Conservation (phyloP, 2,113 vertebrate species). For the Periophthalmus modestus region DNA sequence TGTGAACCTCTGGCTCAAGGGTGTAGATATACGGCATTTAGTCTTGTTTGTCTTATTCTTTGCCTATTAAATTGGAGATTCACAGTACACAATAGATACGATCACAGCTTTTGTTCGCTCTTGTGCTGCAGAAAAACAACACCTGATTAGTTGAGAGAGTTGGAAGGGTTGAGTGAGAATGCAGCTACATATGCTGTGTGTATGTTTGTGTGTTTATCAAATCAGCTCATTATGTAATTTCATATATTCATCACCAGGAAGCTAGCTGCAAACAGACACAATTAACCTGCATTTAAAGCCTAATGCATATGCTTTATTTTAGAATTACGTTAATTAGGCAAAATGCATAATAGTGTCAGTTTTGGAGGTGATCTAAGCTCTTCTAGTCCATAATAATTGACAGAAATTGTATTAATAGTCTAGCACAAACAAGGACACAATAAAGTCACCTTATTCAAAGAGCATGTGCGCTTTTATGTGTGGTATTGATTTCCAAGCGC, state of each 20-base stretch:
- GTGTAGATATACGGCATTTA: too few species aligned
- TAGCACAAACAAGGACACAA: background rate
- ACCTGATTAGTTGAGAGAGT: background rate
- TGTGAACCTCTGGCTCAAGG: background rate
- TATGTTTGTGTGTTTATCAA: slow-evolving; percentile 11
- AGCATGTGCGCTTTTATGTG: slow-evolving; percentile 7
- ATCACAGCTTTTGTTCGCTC: background rate
- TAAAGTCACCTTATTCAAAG: background rate
- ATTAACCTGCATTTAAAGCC: slow-evolving; percentile 26
- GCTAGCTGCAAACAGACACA: slow-evolving; percentile 30
- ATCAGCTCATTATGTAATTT: slow-evolving; percentile 19
- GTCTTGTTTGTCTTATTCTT: background rate
- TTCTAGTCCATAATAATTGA: background rate
- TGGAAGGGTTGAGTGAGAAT: background rate
- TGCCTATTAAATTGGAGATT: background rate
- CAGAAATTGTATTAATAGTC: background rate
- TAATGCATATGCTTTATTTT: slow-evolving; percentile 3
- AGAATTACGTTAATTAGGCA: background rate
- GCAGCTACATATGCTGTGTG: background rate
- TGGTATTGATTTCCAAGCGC: slow-evolving; percentile 13
- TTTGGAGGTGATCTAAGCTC: background rate
- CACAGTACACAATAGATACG: background rate
- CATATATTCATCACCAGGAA: slow-evolving; percentile 29
- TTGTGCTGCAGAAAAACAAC: background rate
- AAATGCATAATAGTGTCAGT: slow-evolving; percentile 14